Percentiles rank a stretch among this genome's conserved stretches.
Evolutionary conservation across 2,888 invertebrate genomes (phyloP).

Genomic region (Shargacucullia verbasci): DNA sequence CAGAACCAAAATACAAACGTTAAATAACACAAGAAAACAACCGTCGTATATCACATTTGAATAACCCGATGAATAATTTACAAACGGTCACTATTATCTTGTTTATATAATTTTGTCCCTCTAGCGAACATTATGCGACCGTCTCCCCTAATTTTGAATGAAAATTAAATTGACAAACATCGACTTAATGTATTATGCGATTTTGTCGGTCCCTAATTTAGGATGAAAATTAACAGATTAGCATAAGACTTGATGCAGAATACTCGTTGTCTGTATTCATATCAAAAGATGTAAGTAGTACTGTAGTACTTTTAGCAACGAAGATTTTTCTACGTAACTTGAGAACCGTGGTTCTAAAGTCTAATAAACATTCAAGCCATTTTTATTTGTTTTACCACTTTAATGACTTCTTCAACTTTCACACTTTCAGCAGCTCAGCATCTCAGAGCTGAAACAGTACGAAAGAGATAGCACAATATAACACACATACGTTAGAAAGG

Average conservation of each 20-base stretch:
- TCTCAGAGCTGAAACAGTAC: slow-evolving; percentile 36
- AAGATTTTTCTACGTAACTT: too few relatives aligned
- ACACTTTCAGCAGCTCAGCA: slow-evolving; percentile 22
- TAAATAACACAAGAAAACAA: slow-evolving; percentile 16
- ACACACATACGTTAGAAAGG: slow-evolving; percentile 49
- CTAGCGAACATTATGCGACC: slow-evolving; percentile 37
- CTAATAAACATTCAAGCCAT: neutral
- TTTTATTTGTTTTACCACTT: neutral
- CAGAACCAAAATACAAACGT: slow-evolving; percentile 10
- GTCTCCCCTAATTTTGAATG: slow-evolving; percentile 27
- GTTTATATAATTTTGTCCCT: slow-evolving; percentile 47
- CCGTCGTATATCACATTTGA: slow-evolving; percentile 20
- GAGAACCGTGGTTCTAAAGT: too few relatives aligned
- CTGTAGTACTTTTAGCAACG: too few relatives aligned
- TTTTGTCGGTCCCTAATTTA: slow-evolving; percentile 7
- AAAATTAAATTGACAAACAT: slow-evolving; percentile 15
- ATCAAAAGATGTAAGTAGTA: too few relatives aligned
- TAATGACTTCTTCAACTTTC: slow-evolving; percentile 2
- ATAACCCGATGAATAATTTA: slow-evolving; percentile 42
- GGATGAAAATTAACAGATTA: slow-evolving; percentile 2
- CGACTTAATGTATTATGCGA: neutral
- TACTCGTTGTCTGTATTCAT: too few relatives aligned
- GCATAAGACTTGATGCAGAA: too few relatives aligned
- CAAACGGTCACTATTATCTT: slow-evolving; percentile 15
- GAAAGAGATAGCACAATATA: slow-evolving; percentile 33